A percentile compares a stretch with the other conserved stretches of the same genome.
These are phyloP conservation scores for Nephila pilipes DNA, from an alignment of 1,140 invertebrate genomes.

Conservation along the genomic window DNA sequence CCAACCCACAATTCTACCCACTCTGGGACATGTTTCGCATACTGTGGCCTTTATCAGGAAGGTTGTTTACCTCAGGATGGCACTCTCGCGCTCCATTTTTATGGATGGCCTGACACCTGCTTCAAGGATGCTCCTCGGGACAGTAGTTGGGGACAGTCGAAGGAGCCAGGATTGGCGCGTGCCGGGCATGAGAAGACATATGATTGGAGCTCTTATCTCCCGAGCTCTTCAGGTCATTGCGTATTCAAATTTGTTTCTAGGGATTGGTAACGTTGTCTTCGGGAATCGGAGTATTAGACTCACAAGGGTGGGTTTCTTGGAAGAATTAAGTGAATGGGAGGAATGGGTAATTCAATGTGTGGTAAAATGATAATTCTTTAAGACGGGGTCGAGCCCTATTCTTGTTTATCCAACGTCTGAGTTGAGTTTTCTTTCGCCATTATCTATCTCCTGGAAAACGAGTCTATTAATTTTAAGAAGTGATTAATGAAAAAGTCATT, in stretches of 20 bases:
- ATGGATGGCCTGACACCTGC: conserved; percentile 34
- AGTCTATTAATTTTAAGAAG: neutral
- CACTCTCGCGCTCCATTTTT: neutral
- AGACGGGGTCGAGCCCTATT: neutral
- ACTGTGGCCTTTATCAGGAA: conserved; percentile 24
- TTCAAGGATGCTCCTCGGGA: neutral
- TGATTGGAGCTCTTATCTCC: neutral
- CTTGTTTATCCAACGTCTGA: neutral
- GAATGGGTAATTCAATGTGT: neutral
- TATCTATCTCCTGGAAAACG: no score
- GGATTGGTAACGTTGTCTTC: neutral
- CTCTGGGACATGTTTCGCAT: conserved; percentile 26
- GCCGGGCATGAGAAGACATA: neutral
- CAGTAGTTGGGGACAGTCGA: neutral
- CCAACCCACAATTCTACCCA: conserved; percentile 33
- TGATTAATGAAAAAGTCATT: neutral
- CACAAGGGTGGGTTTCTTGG: neutral
- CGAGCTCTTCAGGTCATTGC: neutral
- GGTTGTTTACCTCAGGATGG: conserved; percentile 42
- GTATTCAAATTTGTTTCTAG: neutral
- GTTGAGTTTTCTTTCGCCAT: neutral
- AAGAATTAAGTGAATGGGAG: neutral
- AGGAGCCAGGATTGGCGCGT: neutral
- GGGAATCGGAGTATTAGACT: neutral
- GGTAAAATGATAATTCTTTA: neutral